Conservation (phyloP, 2,113 vertebrate species). For the Microcebus tavaratra region DNA sequence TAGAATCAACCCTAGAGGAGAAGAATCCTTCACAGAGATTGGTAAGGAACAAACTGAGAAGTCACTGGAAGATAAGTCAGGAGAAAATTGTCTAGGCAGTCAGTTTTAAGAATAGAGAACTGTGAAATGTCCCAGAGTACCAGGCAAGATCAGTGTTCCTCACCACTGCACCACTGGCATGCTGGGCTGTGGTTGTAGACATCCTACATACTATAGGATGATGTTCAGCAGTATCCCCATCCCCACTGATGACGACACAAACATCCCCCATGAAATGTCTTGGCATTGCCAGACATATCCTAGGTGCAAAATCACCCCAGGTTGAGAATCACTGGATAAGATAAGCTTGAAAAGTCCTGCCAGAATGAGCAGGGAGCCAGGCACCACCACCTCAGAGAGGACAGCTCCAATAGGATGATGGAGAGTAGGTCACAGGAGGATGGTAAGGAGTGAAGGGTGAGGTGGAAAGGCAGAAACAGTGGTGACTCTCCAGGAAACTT, state of each 20-base stretch:
- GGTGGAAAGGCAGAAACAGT: background rate
- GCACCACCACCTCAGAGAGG: background rate
- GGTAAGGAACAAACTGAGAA: background rate
- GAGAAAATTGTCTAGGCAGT: background rate
- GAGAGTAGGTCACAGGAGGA: background rate
- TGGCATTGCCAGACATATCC: background rate
- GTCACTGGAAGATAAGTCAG: background rate
- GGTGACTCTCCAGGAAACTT: background rate
- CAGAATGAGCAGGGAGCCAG: background rate
- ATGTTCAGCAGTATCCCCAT: background rate
- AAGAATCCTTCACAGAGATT: background rate
- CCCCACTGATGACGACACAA: background rate
- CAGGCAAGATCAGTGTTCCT: background rate
- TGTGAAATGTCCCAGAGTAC: too few species aligned
- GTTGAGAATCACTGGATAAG: background rate
- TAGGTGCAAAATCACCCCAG: background rate
- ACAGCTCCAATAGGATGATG: too few species aligned
- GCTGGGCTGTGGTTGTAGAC: background rate
- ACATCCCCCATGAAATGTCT: background rate
- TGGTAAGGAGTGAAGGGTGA: background rate
- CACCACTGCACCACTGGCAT: background rate
- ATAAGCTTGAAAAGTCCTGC: background rate
- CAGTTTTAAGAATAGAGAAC: background rate
- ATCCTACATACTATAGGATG: background rate
- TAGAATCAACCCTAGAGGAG: background rate